A percentile compares a stretch with the other conserved stretches of the same genome.
These are phyloP conservation scores for Sardinella longiceps DNA, from an alignment of 2,797 vertebrate genomes.

Conservation along the genomic window DNA sequence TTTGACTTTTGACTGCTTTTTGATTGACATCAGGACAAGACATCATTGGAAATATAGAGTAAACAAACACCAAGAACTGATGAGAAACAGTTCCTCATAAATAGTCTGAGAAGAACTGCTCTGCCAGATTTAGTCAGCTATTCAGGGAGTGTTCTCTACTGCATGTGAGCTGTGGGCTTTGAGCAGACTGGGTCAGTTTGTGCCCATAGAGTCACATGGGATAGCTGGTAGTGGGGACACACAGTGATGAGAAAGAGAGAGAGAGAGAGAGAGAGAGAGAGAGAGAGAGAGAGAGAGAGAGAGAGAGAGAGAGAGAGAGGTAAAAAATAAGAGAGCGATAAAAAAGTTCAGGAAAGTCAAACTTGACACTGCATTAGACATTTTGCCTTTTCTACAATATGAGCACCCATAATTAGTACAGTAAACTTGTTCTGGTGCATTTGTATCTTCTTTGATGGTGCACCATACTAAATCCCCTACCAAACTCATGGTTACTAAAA, in stretches of 20 bases:
- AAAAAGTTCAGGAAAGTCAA: neutral
- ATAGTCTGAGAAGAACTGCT: neutral
- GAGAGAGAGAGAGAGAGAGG: neutral
- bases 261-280: neutral
- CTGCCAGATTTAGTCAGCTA: constrained; percentile 52
- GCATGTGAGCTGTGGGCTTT: constrained; percentile 59
- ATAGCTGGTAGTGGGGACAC: constrained; percentile 31
- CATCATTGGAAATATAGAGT: neutral
- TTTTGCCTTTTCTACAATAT: neutral
- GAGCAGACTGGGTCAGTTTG: constrained; percentile 58
- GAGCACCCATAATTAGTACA: neutral
- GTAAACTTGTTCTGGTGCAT: neutral
- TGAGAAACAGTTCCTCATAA: neutral
- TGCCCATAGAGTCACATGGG: constrained; percentile 62
- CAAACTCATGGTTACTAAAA: neutral
- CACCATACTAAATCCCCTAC: neutral
- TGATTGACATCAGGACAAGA: neutral
- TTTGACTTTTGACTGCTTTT: neutral
- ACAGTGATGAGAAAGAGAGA: neutral
- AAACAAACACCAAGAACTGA: neutral
- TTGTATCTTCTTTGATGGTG: neutral
- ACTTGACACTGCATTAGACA: neutral
- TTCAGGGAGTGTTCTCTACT: constrained; percentile 50
- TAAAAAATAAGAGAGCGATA: neutral
- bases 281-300: neutral